Base-by-base conservation (phyloP, 1,140 invertebrate species). In the Laodelphax striatellus region DNA sequence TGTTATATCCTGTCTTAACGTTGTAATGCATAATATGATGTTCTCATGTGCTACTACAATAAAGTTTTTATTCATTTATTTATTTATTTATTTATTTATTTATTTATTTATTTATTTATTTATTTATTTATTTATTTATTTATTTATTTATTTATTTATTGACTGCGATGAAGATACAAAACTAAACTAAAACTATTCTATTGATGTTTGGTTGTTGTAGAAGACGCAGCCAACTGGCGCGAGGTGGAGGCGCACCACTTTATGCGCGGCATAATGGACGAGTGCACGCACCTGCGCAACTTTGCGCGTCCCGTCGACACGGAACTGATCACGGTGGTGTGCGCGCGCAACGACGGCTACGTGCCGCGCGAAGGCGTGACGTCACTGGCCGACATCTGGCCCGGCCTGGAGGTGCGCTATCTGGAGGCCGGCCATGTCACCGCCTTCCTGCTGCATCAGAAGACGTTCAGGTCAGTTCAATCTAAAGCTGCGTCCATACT, bases 181-280 rank as follows among this genome's bases (percentile, higher is more conserved):
- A n/a, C n/a, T n/a, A n/a, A n/a, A n/a, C n/a, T n/a, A n/a, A n/a
- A n/a, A n/a, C n/a, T n/a, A n/a, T n/a, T n/a, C n/a, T n/a, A n/a
- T 31, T 31, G 28, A 31, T 31, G 28, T 31, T 31, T 31, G 28
- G 9, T 31, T 31, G 28, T 31, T 31, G 4, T 31, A 31, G 28
- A 31, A 4, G 28, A 54, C 42, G 24, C 24, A 2, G 6, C 24
- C 24, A 28, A 28, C 24, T 60, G 59, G 59, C 50, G 52, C 2
- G 59, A 55, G 22, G 28, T 60, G 63, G 88, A 92, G 70, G 88
- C 90, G 1, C 65, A 94, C 10, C 86, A 92, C 73, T 98, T 98
- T 70, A 98, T 99, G 96, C 78, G 89, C 22, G 94, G 94, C 0
- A 86, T 99, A 62, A 98, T 98, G 96, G 95, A 99, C 70, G 93